Conservation (phyloP, 2,888 invertebrate genomes). For the Latrodectus hesperus region DNA sequence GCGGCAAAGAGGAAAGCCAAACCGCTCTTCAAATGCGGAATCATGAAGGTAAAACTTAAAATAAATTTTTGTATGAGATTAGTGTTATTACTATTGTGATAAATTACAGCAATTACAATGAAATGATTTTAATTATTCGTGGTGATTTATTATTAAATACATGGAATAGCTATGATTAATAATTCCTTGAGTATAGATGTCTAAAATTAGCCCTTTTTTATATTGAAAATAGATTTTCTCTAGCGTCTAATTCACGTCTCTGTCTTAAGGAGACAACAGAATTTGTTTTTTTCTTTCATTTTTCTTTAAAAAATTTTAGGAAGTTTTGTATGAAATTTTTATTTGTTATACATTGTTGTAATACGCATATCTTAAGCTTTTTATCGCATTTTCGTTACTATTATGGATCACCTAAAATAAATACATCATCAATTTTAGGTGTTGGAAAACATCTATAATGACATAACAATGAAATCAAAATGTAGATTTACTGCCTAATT, state of each 20-base stretch:
- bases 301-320: background rate
- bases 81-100: background rate
- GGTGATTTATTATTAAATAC: background rate
- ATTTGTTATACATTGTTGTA: no score
- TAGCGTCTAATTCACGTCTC: no score
- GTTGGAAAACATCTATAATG: no score
- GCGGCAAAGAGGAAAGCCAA: constrained; percentile 60
- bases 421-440: no score
- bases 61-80: background rate
- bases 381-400: no score
- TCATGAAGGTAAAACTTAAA: constrained; percentile 48
- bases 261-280: no score
- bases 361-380: no score
- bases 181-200: background rate
- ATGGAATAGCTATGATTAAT: background rate
- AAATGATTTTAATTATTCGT: background rate
- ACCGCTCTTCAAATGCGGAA: constrained; percentile 29
- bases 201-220: background rate
- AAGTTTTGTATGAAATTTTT: no score
- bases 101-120: background rate
- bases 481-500: no score
- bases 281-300: background rate
- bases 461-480: no score
- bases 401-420: no score
- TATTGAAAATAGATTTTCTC: background rate